Conservation (phyloP, 2,113 vertebrate species). For the Syrrhaptes paradoxus region DNA sequence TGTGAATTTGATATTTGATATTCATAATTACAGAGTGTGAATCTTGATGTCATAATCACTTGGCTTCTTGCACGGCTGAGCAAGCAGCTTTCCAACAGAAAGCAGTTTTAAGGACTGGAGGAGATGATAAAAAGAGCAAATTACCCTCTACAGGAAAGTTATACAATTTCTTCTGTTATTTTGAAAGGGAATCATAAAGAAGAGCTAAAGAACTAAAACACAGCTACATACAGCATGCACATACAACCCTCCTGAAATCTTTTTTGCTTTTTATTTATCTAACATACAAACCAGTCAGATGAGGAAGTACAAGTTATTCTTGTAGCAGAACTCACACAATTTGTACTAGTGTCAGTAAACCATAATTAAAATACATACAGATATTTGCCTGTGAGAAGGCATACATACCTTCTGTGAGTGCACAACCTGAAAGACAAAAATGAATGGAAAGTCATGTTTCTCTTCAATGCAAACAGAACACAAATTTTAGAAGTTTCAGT, state of each 20-base stretch:
- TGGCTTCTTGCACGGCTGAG: not conserved
- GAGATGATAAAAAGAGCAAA: not conserved
- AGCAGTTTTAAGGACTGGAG: not conserved
- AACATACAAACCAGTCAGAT: not conserved
- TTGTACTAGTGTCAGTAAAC: not conserved
- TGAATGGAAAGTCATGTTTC: not conserved
- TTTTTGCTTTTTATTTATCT: not conserved
- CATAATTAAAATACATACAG: not conserved
- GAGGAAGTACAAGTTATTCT: not conserved
- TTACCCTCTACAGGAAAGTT: not conserved
- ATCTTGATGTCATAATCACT: not conserved
- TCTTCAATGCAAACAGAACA: not conserved
- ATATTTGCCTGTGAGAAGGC: not conserved
- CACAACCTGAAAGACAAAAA: conserved; percentile 57
- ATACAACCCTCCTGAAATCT: not conserved
- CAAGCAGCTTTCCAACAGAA: not conserved
- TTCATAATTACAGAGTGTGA: not conserved
- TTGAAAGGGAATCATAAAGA: not conserved
- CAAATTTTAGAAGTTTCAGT: not conserved
- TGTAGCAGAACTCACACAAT: not conserved
- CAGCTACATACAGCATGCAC: not conserved
- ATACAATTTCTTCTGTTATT: not conserved
- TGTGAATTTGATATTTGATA: too few relatives aligned
- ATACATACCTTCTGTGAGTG: conserved; percentile 34
- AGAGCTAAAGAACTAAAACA: not conserved